These are phyloP conservation scores for Psilopsiagon aurifrons DNA, from an alignment of 2,113 vertebrate species.

Conservation along the genomic window DNA sequence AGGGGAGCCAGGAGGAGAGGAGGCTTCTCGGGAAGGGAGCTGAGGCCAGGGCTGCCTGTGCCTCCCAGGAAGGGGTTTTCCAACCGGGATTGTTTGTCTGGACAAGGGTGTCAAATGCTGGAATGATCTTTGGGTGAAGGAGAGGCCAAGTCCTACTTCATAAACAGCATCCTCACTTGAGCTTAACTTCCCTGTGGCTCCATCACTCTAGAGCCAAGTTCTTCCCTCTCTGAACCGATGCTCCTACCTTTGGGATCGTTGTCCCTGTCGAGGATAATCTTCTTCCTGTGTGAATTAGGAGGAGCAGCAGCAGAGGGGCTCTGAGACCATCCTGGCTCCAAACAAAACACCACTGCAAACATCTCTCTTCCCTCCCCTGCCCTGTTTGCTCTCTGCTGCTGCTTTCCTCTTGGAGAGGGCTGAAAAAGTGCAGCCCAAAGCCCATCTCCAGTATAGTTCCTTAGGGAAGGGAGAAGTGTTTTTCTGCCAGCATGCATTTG, in stretches of 20 bases:
- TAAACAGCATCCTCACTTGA: background rate
- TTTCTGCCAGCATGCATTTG: background rate
- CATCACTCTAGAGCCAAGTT: background rate
- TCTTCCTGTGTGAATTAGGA: conserved; percentile 8
- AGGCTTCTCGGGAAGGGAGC: background rate
- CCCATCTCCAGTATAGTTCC: background rate
- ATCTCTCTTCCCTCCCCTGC: background rate
- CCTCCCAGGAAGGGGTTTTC: background rate
- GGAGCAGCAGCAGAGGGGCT: background rate
- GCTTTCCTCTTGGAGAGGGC: background rate
- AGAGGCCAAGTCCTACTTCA: background rate
- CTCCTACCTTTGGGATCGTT: background rate
- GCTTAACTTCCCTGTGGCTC: background rate
- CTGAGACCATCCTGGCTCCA: background rate
- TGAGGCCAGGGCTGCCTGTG: background rate
- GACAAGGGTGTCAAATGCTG: background rate
- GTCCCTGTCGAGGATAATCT: background rate
- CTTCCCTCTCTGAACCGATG: background rate
- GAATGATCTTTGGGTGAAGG: background rate
- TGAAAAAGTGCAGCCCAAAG: background rate
- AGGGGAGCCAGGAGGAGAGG: background rate
- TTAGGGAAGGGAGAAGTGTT: background rate
- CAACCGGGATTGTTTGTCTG: background rate
- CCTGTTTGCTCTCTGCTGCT: background rate
- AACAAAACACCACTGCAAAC: background rate